A percentile compares a stretch with the other conserved stretches of the same genome.
Conservation (phyloP, 2,797 vertebrate species). For the Forpus xanthops region DNA sequence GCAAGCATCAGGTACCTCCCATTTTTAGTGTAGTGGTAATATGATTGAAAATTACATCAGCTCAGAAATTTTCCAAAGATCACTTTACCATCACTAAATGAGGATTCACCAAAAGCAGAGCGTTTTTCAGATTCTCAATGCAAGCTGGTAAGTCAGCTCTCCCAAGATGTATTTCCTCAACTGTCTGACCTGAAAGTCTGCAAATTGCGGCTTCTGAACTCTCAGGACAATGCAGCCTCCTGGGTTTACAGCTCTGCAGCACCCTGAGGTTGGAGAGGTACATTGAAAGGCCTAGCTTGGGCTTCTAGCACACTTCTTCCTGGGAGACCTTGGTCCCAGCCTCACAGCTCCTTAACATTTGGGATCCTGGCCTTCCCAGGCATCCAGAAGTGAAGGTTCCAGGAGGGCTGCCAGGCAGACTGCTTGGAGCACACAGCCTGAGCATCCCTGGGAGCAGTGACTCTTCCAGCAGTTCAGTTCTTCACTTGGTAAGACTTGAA, state of each 20-base stretch:
- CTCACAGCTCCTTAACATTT: background rate
- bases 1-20: background rate
- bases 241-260: background rate
- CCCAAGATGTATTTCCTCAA: fast-evolving
- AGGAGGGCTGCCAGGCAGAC: background rate
- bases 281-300: background rate
- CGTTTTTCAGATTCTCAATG: background rate
- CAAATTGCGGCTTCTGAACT: background rate
- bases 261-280: background rate
- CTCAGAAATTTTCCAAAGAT: background rate
- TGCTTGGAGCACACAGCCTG: background rate
- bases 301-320: background rate
- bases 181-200: background rate
- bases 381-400: background rate
- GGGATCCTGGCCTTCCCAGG: background rate
- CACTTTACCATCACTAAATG: background rate
- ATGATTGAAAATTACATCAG: background rate
- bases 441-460: background rate
- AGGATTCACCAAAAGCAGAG: background rate
- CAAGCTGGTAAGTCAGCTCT: background rate
- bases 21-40: background rate
- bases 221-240: background rate
- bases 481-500: background rate
- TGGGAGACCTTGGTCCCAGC: background rate
- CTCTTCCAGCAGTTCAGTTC: background rate